Conservation (phyloP, 2,888 invertebrate species). For the Orthonychiurus folsomi region DNA sequence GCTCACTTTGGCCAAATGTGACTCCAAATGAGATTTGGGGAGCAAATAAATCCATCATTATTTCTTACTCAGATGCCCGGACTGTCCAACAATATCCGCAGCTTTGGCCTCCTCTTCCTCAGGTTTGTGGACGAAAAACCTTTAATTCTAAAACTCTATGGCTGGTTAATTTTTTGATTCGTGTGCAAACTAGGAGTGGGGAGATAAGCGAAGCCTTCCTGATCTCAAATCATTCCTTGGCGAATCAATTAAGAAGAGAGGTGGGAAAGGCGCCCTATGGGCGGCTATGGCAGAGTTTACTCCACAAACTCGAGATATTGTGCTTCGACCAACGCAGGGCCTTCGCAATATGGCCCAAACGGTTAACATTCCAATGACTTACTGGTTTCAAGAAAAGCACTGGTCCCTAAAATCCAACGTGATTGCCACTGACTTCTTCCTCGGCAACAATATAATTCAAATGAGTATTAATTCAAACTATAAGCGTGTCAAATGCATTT, state of each 20-base stretch:
- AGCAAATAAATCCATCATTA: conserved; percentile 51
- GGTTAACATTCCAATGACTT: conserved; percentile 32
- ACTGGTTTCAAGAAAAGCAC: conserved; percentile 32
- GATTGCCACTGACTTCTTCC: conserved; percentile 38
- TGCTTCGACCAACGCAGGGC: conserved; percentile 45
- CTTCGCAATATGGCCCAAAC: conserved; percentile 47
- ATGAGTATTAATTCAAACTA: conserved; percentile 37
- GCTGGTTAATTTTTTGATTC: conserved; percentile 8
- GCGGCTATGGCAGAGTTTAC: conserved; percentile 51
- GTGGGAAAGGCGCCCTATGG: conserved; percentile 42
- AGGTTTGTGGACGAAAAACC: conserved; percentile 43
- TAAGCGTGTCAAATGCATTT: conserved; percentile 33
- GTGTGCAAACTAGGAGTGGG: conserved; percentile 48
- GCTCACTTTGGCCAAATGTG: conserved; percentile 47
- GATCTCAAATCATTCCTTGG: conserved; percentile 40
- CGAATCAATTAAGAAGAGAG: conserved; percentile 31
- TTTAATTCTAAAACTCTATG: conserved; percentile 4
- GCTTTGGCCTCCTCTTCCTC: conserved; percentile 57
- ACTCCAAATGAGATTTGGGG: conserved; percentile 53
- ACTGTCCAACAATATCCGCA: conserved; percentile 43
- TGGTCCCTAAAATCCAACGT: conserved; percentile 35
- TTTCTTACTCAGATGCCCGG: conserved; percentile 53
- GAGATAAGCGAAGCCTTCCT: conserved; percentile 47
- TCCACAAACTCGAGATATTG: conserved; percentile 46
- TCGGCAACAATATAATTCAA: conserved; percentile 36